A percentile compares a stretch with the other conserved stretches of the same genome.
Conservation (phyloP, 2,113 vertebrate species). For the Sialia sialis region DNA sequence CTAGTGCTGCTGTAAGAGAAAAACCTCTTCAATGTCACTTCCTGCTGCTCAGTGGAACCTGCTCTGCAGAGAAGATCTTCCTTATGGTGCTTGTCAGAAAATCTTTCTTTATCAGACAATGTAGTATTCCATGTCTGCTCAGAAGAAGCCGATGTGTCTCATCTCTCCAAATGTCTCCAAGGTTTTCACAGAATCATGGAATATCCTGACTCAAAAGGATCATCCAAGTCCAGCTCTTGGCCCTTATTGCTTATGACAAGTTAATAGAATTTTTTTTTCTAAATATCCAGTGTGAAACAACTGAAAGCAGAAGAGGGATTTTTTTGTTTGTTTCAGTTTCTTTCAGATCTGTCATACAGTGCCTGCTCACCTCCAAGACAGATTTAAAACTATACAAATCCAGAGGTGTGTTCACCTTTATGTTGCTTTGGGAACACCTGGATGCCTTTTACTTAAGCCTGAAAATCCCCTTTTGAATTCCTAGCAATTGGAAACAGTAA, state of each 20-base stretch:
- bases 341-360: not conserved
- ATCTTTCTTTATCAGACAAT: not conserved
- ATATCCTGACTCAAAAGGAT: not conserved
- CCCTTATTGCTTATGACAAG: not conserved
- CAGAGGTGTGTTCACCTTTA: accelerated
- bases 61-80: not conserved
- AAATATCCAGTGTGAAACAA: not conserved
- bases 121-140: not conserved
- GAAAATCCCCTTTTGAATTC: not conserved
- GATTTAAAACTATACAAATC: not conserved
- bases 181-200: not conserved
- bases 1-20: not conserved
- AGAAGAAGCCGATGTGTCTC: accelerated
- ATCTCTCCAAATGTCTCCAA: not conserved
- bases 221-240: not conserved
- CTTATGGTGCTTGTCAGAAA: not conserved
- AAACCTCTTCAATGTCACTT: not conserved
- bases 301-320: not conserved
- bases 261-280: not conserved
- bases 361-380: not conserved
- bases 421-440: not conserved
- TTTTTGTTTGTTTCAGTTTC: not conserved
- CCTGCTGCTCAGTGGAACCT: not conserved
- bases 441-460: not conserved
- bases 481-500: not conserved